Conservation (phyloP, 2,888 invertebrate species). For the Elegia similella region DNA sequence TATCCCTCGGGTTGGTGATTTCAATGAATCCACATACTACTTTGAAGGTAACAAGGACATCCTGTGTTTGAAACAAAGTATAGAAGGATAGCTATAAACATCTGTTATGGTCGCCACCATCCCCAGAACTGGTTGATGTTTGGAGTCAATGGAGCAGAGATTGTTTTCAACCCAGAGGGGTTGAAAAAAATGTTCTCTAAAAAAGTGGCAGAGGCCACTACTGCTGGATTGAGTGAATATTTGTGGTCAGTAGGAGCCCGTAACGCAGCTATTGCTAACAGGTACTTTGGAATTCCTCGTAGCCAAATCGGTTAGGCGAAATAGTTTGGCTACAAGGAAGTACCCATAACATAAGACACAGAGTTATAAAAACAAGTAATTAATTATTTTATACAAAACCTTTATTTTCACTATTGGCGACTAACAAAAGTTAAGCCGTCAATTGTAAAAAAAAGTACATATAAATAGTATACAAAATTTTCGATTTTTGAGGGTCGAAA, state of each 20-base stretch:
- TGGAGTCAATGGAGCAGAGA: slow-evolving; percentile 98
- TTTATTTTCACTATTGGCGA: slow-evolving; percentile 72
- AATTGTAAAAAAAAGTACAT: slow-evolving; percentile 67
- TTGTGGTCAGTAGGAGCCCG: slow-evolving; percentile 98
- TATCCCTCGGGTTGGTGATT: slow-evolving; percentile 98
- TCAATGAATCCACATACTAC: slow-evolving; percentile 99
- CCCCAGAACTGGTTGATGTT: slow-evolving; percentile 99
- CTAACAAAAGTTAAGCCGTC: slow-evolving; percentile 71
- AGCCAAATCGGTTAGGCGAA: no score
- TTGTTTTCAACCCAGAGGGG: slow-evolving; percentile 99
- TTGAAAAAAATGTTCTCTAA: no score
- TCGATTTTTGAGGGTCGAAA: slow-evolving; percentile 60
- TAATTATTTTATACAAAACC: slow-evolving; percentile 46
- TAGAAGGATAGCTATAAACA: slow-evolving; percentile 96
- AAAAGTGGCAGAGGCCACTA: no score
- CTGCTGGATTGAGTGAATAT: slow-evolving; percentile 90
- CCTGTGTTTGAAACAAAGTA: slow-evolving; percentile 94
- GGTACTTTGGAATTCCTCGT: slow-evolving; percentile 96
- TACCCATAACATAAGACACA: no score
- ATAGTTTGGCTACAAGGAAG: slow-evolving; percentile 95
- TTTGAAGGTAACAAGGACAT: slow-evolving; percentile 97
- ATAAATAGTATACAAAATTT: slow-evolving; percentile 68
- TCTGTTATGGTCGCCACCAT: slow-evolving; percentile 99
- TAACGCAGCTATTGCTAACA: slow-evolving; percentile 98
- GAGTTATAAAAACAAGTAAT: slow-evolving; percentile 16